These are phyloP conservation scores for Diplolepis rosae DNA, from an alignment of 2,888 invertebrate genomes.

Conservation along the genomic window DNA sequence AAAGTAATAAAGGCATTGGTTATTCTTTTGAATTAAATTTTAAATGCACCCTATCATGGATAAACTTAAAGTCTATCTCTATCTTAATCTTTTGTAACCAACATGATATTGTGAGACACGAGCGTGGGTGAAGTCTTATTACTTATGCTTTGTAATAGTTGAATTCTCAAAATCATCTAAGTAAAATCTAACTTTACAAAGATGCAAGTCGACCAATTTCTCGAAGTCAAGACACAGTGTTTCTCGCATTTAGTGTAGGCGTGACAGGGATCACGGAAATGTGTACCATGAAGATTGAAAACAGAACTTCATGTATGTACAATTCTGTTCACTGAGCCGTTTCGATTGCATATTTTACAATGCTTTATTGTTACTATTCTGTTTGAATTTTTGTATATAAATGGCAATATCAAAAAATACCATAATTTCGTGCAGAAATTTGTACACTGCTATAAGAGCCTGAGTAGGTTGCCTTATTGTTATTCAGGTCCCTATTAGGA, in stretches of 20 bases:
- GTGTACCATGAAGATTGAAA: constrained; percentile 20
- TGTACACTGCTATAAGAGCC: too few relatives aligned
- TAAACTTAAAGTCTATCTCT: not conserved
- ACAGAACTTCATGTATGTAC: constrained; percentile 8
- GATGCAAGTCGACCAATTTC: constrained; percentile 24
- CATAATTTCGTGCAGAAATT: too few relatives aligned
- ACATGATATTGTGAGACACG: not conserved
- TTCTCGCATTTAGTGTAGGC: constrained; percentile 23
- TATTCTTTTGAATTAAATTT: not conserved
- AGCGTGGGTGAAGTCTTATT: constrained; percentile 21
- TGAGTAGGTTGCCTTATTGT: too few relatives aligned
- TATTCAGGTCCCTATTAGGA: too few relatives aligned
- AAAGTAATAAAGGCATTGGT: not conserved
- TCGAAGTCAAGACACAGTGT: constrained; percentile 7
- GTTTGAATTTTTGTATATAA: too few relatives aligned
- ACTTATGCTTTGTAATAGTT: constrained; percentile 21
- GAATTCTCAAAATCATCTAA: constrained; percentile 21
- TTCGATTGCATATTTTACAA: constrained; percentile 10
- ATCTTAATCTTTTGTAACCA: not conserved
- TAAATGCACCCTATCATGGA: not conserved
- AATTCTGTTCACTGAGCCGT: constrained; percentile 6
- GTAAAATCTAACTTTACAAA: constrained; percentile 20
- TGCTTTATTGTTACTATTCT: constrained; percentile 23
- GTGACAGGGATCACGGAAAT: constrained; percentile 28
- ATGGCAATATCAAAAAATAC: not conserved